These are phyloP conservation scores for Drosophila prostipennis DNA, from an alignment of 2,888 invertebrate genomes.

Conservation along the genomic window DNA sequence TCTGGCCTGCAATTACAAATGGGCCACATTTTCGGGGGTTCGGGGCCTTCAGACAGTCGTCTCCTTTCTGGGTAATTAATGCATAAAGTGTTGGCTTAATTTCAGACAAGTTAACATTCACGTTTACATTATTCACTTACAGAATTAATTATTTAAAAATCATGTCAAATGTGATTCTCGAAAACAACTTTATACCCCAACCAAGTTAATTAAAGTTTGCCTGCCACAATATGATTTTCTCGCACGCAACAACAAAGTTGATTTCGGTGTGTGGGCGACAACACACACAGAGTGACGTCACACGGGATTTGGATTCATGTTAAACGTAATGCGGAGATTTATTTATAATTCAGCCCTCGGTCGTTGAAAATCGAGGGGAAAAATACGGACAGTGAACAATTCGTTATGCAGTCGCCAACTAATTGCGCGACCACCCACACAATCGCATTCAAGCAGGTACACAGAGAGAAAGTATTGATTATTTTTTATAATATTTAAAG, in stretches of 20 bases:
- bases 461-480: not conserved
- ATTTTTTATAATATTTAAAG: not conserved
- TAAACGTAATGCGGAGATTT: conserved; percentile 64
- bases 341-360: conserved; percentile 61
- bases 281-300: conserved; percentile 57
- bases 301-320: conserved; percentile 49
- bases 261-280: conserved; percentile 19
- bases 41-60: not conserved
- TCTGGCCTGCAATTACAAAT: conserved; percentile 29
- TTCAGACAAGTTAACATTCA: conserved; percentile 4
- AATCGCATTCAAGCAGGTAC: conserved; percentile 15
- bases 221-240: conserved; percentile 33
- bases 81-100: conserved; percentile 8
- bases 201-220: conserved; percentile 28
- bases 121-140: not conserved
- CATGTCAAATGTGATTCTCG: conserved; percentile 11
- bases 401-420: conserved; percentile 59
- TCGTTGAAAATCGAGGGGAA: conserved; percentile 24
- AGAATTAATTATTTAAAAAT: conserved; percentile 23
- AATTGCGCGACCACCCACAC: conserved; percentile 60
- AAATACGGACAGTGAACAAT: conserved; percentile 39
- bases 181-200: not conserved
- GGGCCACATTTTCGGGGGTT: not conserved
- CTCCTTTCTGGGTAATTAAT: conserved; percentile 10
- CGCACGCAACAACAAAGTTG: conserved; percentile 27